Conservation (phyloP, 1,140 invertebrate genomes). For the Philotrypesis tridentata region DNA sequence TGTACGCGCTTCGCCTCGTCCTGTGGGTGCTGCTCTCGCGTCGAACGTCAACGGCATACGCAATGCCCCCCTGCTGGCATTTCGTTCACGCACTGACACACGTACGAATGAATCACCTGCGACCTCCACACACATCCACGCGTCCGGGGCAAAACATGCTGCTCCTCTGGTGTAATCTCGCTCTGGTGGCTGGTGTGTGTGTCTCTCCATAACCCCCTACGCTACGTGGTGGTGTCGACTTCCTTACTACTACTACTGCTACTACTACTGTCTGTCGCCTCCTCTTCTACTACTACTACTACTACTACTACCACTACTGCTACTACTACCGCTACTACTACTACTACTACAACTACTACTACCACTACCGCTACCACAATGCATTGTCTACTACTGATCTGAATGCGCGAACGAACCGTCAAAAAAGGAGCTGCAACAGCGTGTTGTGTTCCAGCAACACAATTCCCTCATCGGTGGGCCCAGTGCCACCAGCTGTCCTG, state of each 20-base stretch:
- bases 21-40: slow-evolving; percentile 44
- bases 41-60: not conserved
- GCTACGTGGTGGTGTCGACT: not conserved
- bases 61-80: too few species aligned
- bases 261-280: slow-evolving; percentile 9
- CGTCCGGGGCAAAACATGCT: slow-evolving; percentile 12
- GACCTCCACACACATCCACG: slow-evolving; percentile 26
- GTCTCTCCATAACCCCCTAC: slow-evolving; percentile 5
- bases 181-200: not conserved
- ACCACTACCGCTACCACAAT: slow-evolving; percentile 60
- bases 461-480: slow-evolving; percentile 91
- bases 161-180: slow-evolving; percentile 23
- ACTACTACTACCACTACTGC: slow-evolving; percentile 20
- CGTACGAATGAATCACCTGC: slow-evolving; percentile 1
- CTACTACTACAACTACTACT: slow-evolving; percentile 25
- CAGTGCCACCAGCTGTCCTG: slow-evolving; percentile 90
- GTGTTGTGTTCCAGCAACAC: slow-evolving; percentile 94
- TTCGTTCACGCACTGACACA: not conserved
- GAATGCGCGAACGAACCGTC: slow-evolving; percentile 50
- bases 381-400: slow-evolving; percentile 49
- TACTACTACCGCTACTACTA: slow-evolving; percentile 20
- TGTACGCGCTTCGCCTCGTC: slow-evolving; percentile 60
- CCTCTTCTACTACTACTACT: slow-evolving; percentile 10
- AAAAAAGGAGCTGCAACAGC: slow-evolving; percentile 87
- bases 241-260: slow-evolving; percentile 19